phyloP scores from a whole-genome alignment of 2,797 vertebrate species.

The Hapalemur alaotrensis region DNA sequence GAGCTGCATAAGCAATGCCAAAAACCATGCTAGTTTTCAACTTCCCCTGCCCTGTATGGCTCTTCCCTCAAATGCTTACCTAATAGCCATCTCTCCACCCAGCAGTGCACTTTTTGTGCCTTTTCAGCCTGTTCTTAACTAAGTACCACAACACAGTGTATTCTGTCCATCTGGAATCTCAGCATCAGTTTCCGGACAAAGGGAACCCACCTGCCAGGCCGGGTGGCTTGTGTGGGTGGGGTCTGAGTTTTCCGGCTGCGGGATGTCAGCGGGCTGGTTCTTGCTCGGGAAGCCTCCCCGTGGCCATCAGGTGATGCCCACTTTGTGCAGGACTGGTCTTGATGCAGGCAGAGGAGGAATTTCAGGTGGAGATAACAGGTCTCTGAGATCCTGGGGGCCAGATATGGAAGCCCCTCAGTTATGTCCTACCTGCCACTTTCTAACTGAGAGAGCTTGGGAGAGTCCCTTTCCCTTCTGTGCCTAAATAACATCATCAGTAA shows the following conservation, averaged over 20 bases:
- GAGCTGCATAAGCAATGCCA: not conserved
- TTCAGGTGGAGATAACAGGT: not conserved
- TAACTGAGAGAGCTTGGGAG: not conserved
- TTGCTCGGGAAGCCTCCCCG: not conserved
- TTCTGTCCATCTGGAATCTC: not conserved
- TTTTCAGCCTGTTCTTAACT: not conserved
- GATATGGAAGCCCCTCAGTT: not conserved
- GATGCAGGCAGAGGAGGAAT: not conserved
- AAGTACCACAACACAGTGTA: not conserved
- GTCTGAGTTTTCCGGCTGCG: not conserved
- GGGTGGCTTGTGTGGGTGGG: not conserved
- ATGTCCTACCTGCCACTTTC: not conserved
- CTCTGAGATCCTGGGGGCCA: not conserved
- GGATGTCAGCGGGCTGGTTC: not conserved
- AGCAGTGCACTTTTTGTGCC: not conserved
- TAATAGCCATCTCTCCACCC: not conserved
- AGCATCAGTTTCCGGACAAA: not conserved
- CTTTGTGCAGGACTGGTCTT: not conserved
- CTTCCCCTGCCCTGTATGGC: not conserved
- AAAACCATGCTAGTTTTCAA: not conserved
- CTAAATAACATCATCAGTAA: not conserved
- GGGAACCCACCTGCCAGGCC: not conserved
- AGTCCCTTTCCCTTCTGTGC: not conserved
- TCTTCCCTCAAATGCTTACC: not conserved
- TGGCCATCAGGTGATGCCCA: not conserved